A percentile compares a stretch with the other conserved stretches of the same genome.
Conservation (phyloP, 2,113 vertebrate species). For the Acrocephalus kingi region DNA sequence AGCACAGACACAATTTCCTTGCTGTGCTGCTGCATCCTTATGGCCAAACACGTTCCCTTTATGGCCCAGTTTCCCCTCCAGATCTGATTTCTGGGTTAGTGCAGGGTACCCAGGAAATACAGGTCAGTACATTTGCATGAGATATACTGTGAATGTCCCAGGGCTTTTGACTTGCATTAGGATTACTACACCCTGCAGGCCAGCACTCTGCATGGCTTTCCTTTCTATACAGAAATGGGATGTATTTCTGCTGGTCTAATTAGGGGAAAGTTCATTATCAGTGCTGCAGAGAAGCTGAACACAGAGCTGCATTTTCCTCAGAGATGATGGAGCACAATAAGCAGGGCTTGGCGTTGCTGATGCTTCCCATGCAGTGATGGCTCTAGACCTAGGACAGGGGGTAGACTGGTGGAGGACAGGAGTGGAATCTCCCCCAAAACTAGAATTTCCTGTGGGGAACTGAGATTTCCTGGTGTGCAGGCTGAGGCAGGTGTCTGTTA, state of each 20-base stretch:
- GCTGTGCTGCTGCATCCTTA: not conserved
- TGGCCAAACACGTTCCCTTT: not conserved
- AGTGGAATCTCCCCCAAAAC: not conserved
- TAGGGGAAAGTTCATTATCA: not conserved
- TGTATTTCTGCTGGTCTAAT: not conserved
- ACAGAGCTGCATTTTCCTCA: not conserved
- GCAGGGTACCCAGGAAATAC: not conserved
- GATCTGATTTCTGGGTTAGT: not conserved
- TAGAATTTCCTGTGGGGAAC: not conserved
- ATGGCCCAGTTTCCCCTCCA: not conserved
- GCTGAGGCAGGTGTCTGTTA: not conserved
- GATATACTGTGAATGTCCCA: not conserved
- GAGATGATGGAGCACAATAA: not conserved
- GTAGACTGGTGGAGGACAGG: not conserved
- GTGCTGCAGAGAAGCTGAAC: not conserved
- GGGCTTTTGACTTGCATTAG: not conserved
- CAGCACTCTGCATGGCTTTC: not conserved
- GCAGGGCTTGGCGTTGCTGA: not conserved
- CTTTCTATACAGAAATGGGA: not conserved
- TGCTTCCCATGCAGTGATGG: not conserved
- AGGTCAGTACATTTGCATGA: not conserved
- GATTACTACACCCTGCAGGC: not conserved
- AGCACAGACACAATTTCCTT: not conserved
- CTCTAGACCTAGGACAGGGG: not conserved
- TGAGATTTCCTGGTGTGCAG: not conserved